Conservation (phyloP, 1,140 invertebrate genomes). For the Cotesia typhae region DNA sequence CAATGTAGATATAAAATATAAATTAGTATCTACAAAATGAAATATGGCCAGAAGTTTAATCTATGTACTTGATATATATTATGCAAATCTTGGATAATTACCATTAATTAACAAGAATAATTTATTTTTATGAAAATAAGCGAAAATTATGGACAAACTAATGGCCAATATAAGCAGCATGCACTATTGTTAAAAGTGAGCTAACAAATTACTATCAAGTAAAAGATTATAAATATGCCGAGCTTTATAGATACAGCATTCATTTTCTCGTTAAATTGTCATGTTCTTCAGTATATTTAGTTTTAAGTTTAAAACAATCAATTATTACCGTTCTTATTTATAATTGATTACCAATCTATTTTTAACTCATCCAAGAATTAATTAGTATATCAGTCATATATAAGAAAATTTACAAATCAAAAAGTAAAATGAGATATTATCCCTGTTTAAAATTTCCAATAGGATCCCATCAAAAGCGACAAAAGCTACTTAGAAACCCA, state of each 20-base stretch:
- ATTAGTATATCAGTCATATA: no score
- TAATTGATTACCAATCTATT: no score
- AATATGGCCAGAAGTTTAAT: slow-evolving; percentile 2
- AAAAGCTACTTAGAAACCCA: no score
- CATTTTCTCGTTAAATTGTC: slow-evolving; percentile 52
- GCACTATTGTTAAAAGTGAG: slow-evolving; percentile 68
- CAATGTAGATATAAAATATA: no score
- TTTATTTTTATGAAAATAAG: neutral
- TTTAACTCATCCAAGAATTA: no score
- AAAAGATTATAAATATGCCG: slow-evolving; percentile 64
- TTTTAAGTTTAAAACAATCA: no score
- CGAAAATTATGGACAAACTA: slow-evolving; percentile 50
- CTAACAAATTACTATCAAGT: slow-evolving; percentile 63
- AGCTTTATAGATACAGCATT: slow-evolving; percentile 65
- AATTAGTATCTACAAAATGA: no score
- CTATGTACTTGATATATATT: neutral
- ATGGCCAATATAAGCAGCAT: slow-evolving; percentile 57
- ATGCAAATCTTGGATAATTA: neutral
- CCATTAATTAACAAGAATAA: neutral
- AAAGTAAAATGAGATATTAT: no score
- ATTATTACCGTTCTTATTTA: no score
- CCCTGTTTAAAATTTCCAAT: no score
- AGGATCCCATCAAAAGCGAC: no score
- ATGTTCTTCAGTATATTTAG: slow-evolving; percentile 6
- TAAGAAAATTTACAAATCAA: no score